Percentiles rank a stretch among this genome's conserved stretches.
Conservation (phyloP, 2,797 vertebrate genomes). For the Gadopsis bispinosus region DNA sequence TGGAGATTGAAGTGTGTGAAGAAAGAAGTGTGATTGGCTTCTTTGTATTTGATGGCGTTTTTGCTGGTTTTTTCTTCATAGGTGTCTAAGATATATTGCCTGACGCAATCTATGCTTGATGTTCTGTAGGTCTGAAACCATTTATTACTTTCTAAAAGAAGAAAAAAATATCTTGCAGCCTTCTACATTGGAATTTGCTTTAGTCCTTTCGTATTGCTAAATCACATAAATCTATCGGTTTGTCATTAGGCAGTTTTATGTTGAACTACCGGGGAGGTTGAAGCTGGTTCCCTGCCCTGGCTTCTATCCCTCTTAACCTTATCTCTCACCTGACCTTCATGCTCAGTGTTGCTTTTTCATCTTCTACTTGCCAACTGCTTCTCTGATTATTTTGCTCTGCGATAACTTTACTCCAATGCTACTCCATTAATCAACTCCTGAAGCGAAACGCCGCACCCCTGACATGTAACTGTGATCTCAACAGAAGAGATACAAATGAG, state of each 20-base stretch:
- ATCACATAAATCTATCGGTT: not conserved
- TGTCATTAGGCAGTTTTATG: not conserved
- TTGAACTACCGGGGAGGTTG: not conserved
- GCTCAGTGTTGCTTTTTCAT: constrained; percentile 3
- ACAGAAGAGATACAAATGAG: not conserved
- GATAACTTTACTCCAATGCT: constrained; percentile 2
- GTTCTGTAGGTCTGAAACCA: not conserved
- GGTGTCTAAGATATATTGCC: constrained; percentile 7
- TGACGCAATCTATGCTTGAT: not conserved
- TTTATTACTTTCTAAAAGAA: not conserved
- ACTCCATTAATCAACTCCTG: constrained; percentile 27
- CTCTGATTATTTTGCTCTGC: constrained; percentile 17
- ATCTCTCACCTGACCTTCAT: constrained; percentile 1
- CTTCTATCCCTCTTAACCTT: not conserved
- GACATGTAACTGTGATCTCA: constrained; percentile 9
- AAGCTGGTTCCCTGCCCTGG: not conserved
- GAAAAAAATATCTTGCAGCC: not conserved
- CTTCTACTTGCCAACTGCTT: not conserved
- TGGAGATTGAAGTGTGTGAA: not conserved
- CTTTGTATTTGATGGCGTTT: constrained; percentile 32
- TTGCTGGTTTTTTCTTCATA: constrained; percentile 17
- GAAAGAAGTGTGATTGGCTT: constrained; percentile 30
- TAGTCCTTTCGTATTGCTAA: not conserved
- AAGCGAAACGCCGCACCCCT: not conserved
- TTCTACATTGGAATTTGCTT: not conserved